These are phyloP conservation scores for Rhinogobio ventralis DNA, from an alignment of 2,797 vertebrate species.

Conservation along the genomic window DNA sequence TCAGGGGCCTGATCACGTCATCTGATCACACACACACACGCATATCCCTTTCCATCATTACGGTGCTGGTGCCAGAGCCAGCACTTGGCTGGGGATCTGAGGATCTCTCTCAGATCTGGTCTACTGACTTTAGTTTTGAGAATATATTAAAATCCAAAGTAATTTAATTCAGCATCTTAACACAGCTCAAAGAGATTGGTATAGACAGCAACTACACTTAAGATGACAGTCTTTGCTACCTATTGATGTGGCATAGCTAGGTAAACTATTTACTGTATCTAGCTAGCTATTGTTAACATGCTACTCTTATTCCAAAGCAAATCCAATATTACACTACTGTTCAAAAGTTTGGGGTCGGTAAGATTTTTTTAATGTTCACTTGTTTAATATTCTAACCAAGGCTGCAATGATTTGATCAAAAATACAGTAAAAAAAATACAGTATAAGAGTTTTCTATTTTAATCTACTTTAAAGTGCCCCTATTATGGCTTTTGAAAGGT, in stretches of 20 bases:
- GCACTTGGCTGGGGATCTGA: conserved; percentile 1
- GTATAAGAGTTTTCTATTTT: background rate
- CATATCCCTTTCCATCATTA: background rate
- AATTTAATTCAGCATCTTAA: background rate
- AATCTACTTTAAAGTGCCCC: too few species aligned
- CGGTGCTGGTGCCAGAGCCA: background rate
- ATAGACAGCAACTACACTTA: background rate
- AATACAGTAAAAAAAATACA: background rate
- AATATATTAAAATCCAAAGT: background rate
- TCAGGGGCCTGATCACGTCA: conserved; percentile 1
- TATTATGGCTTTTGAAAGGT: too few species aligned
- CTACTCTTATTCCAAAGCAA: background rate
- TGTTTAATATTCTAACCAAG: background rate
- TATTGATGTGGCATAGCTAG: background rate
- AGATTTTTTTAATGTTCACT: background rate
- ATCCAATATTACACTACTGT: background rate
- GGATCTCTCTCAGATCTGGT: background rate
- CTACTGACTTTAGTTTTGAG: conserved; percentile 2
- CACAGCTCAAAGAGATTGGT: background rate
- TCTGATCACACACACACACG: background rate
- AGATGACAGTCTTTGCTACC: background rate
- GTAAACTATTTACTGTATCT: background rate
- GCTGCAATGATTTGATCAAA: background rate
- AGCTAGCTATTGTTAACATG: background rate
- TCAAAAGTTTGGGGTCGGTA: background rate